These are phyloP conservation scores for Folsomia candida DNA, from an alignment of 2,888 invertebrate species.

Conservation along the genomic window DNA sequence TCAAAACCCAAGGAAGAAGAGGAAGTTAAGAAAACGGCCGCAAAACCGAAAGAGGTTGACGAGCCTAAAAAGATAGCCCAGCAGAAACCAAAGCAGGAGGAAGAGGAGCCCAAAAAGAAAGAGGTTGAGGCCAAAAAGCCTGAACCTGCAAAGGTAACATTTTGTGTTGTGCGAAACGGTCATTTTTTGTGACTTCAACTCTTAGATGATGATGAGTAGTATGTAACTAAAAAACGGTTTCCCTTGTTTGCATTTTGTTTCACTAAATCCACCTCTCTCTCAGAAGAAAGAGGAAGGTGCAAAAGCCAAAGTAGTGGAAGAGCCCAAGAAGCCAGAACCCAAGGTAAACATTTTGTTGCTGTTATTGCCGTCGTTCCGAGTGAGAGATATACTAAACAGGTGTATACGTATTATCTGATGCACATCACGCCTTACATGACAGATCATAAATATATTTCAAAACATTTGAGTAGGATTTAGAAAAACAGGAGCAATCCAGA, in stretches of 20 bases:
- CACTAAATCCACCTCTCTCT: not conserved
- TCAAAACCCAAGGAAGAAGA: slow-evolving; percentile 23
- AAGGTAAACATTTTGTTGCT: not conserved
- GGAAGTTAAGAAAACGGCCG: slow-evolving; percentile 51
- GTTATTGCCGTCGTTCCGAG: no score
- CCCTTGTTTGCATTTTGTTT: not conserved
- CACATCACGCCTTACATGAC: no score
- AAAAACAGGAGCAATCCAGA: no score
- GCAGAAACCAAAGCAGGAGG: slow-evolving; percentile 21
- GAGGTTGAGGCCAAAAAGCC: slow-evolving; percentile 48
- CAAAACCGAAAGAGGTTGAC: slow-evolving; percentile 47
- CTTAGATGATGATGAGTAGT: no score
- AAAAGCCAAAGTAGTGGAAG: slow-evolving; percentile 4
- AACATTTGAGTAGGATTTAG: no score
- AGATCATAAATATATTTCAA: no score
- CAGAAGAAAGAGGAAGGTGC: not conserved
- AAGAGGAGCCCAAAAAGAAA: slow-evolving; percentile 57
- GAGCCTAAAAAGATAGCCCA: slow-evolving; percentile 42
- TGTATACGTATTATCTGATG: no score
- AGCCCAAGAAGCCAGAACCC: slow-evolving; percentile 4
- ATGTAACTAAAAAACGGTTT: slow-evolving; percentile 4
- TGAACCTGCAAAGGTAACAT: slow-evolving; percentile 34
- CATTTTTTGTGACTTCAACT: not conserved
- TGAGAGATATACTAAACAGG: no score
- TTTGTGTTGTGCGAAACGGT: slow-evolving; percentile 1